Percentiles rank a stretch among this genome's conserved stretches.
Evolutionary conservation across 2,113 vertebrate genomes (phyloP).

Genomic region (Rhodinocichla rosea): DNA sequence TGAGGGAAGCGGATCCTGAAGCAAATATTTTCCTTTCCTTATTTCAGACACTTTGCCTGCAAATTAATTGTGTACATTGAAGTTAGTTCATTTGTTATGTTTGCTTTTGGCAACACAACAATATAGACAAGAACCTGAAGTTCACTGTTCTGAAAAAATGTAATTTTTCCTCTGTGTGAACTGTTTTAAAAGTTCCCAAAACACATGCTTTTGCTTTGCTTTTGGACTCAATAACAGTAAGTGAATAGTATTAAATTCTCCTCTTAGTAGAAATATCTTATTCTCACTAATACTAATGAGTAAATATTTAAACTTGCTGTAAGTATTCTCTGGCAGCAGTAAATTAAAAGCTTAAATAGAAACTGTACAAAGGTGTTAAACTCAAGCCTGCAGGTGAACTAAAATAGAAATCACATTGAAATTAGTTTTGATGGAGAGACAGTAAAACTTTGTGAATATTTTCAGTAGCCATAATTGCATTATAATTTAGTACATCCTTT

Average conservation of each 20-base stretch:
- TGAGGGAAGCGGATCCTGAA: background rate
- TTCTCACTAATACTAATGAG: background rate
- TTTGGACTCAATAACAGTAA: background rate
- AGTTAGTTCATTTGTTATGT: background rate
- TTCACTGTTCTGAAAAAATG: background rate
- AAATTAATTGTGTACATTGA: background rate
- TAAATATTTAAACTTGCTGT: slow-evolving; percentile 27
- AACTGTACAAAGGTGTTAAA: background rate
- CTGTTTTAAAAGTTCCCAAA: background rate
- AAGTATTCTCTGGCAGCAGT: background rate
- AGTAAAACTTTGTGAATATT: background rate
- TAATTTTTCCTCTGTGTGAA: background rate
- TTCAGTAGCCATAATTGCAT: background rate
- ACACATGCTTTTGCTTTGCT: background rate
- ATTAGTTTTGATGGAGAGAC: background rate
- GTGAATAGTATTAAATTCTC: background rate
- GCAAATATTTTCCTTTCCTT: background rate
- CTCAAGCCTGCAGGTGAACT: background rate
- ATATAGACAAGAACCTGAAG: background rate
- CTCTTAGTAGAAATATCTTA: background rate
- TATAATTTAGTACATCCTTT: slow-evolving; percentile 1
- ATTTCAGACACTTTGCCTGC: background rate
- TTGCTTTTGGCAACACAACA: background rate
- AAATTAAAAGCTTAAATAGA: background rate
- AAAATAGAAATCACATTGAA: background rate